phyloP scores from a whole-genome alignment of 2,113 vertebrate species.

The Potamarius usumacintae region DNA sequence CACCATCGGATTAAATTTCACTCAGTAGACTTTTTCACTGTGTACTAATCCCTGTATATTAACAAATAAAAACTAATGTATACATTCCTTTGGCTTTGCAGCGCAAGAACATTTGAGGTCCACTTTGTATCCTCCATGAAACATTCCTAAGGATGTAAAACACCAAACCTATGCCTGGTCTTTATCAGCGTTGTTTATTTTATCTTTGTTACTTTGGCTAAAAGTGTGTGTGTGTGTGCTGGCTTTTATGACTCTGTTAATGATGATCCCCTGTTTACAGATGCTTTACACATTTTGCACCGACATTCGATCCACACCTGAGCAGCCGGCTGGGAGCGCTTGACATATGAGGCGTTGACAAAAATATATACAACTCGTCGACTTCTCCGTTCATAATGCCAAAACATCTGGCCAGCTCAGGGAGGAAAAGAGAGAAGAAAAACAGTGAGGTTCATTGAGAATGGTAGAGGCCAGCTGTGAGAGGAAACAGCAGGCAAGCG shows the following conservation, averaged over 20 bases:
- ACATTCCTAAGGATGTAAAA: not conserved
- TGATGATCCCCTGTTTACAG: conserved; percentile 10
- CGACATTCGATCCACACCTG: conserved; percentile 24
- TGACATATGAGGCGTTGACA: conserved; percentile 63
- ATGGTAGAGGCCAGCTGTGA: conserved; percentile 62
- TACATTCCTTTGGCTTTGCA: not conserved
- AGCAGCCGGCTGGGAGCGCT: conserved; percentile 19
- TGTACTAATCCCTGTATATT: not conserved
- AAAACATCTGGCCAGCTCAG: conserved; percentile 66
- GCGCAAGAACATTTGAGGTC: not conserved
- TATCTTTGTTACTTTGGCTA: not conserved
- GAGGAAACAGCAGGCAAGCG: conserved; percentile 40
- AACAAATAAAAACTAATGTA: not conserved
- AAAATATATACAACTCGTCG: conserved; percentile 58
- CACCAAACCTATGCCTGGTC: not conserved
- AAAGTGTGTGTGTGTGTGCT: not conserved
- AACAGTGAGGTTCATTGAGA: conserved; percentile 65
- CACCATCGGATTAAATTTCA: not conserved
- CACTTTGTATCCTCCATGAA: not conserved
- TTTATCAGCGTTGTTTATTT: not conserved
- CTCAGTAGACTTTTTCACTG: not conserved
- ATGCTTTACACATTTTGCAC: conserved; percentile 24
- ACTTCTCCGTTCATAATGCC: conserved; percentile 61
- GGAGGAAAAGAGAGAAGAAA: conserved; percentile 56
- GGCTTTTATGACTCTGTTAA: conserved; percentile 15